Percentiles rank a stretch among this genome's conserved stretches.
These are phyloP conservation scores for Rhamphomyia laevipes DNA, from an alignment of 2,888 invertebrate genomes.

Conservation along the genomic window DNA sequence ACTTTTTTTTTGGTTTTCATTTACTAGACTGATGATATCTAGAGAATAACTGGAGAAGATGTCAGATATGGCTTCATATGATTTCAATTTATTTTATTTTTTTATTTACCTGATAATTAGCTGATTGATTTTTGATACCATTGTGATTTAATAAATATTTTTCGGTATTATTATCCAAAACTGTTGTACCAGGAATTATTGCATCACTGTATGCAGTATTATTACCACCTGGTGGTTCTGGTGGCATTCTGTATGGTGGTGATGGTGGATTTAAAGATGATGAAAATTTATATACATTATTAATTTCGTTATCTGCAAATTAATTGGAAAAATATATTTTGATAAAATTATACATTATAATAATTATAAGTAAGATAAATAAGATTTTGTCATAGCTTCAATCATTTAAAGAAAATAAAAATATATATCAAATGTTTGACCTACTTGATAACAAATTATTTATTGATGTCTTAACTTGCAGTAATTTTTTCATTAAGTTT, in stretches of 20 bases:
- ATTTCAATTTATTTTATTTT: neutral
- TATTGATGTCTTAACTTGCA: no score
- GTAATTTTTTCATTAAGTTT: no score
- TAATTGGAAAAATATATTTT: no score
- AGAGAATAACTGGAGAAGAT: neutral
- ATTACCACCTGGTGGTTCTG: slow-evolving; percentile 47
- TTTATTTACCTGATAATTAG: slow-evolving; percentile 62
- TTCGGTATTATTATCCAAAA: slow-evolving; percentile 16
- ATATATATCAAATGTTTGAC: no score
- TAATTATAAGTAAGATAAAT: no score
- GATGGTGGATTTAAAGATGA: slow-evolving; percentile 41
- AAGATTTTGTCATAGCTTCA: no score
- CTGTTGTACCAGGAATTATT: slow-evolving; percentile 33
- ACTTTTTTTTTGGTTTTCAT: no score
- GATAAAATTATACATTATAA: no score
- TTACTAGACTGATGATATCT: neutral
- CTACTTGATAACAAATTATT: no score
- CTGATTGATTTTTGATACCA: slow-evolving; percentile 59
- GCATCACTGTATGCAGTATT: slow-evolving; percentile 40
- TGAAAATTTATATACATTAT: slow-evolving; percentile 38
- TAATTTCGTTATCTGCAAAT: slow-evolving; percentile 9
- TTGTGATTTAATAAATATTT: slow-evolving; percentile 25
- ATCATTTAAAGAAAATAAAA: no score
- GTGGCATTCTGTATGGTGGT: slow-evolving; percentile 58
- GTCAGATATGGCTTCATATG: neutral